Percentiles rank a stretch among this genome's conserved stretches.
phyloP scores from a whole-genome alignment of 2,888 invertebrate species.

The Acanthococcus lagerstroemiae region DNA sequence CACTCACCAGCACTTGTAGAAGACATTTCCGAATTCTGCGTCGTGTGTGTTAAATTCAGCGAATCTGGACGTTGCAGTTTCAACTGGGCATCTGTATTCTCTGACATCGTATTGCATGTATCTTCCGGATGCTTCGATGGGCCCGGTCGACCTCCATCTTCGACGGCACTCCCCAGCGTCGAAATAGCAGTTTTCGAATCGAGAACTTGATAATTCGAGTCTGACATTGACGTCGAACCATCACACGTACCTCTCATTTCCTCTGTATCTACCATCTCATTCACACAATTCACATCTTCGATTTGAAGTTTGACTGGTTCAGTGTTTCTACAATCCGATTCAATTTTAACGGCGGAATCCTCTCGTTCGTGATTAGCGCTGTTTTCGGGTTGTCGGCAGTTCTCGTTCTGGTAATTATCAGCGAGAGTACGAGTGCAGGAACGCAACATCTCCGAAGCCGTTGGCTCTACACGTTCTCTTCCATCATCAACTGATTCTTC shows the following conservation, averaged over 20 bases:
- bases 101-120: not conserved
- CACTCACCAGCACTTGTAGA: slow-evolving; percentile 32
- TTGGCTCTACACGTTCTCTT: not conserved
- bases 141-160: not conserved
- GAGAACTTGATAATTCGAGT: not conserved
- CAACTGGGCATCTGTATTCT: not conserved
- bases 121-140: not conserved
- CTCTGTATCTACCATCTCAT: not conserved
- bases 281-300: not conserved
- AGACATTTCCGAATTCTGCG: slow-evolving; percentile 27
- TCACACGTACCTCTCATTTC: not conserved
- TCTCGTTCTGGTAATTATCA: too few species aligned
- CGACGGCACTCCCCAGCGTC: not conserved
- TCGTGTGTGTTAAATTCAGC: slow-evolving; percentile 27
- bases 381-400: not conserved
- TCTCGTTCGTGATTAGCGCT: not conserved
- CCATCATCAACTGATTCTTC: too few species aligned
- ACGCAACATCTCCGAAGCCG: not conserved
- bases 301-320: not conserved
- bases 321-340: too few species aligned
- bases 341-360: not conserved
- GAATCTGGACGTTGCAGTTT: slow-evolving; percentile 31
- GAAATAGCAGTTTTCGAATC: not conserved
- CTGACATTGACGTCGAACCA: not conserved
- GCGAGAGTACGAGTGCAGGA: not conserved